phyloP scores from a whole-genome alignment of 2,113 vertebrate genomes.

The Cephalophus harveyi region DNA sequence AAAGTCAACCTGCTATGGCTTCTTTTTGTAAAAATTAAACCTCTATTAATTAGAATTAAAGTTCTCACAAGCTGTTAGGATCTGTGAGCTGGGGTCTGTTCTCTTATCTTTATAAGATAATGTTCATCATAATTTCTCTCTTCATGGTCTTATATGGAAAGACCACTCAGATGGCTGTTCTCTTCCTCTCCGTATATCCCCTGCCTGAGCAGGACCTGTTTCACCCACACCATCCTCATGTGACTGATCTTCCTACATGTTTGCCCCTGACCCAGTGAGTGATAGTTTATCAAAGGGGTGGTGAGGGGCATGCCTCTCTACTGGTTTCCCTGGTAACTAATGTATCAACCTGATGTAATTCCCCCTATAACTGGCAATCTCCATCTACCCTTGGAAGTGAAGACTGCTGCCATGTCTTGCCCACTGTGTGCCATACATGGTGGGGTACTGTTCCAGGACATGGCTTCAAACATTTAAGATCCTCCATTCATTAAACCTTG shows the following conservation, averaged over 20 bases:
- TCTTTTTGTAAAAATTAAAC: not conserved
- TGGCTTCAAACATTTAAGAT: not conserved
- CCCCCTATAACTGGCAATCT: not conserved
- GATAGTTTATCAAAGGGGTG: not conserved
- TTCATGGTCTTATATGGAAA: not conserved
- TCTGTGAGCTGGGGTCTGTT: not conserved
- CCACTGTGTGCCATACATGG: not conserved
- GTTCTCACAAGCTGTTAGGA: not conserved
- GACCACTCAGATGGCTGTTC: not conserved
- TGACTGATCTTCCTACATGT: not conserved
- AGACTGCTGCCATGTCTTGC: not conserved
- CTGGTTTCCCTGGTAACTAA: not conserved
- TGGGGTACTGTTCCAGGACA: not conserved
- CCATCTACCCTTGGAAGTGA: not conserved
- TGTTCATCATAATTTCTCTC: not conserved
- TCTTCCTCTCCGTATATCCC: not conserved
- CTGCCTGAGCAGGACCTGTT: not conserved
- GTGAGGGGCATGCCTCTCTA: not conserved
- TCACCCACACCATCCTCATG: not conserved
- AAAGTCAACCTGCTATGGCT: not conserved
- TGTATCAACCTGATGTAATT: not conserved
- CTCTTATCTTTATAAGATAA: not conserved
- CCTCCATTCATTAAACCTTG: not conserved
- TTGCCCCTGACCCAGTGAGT: not conserved
- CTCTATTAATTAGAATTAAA: not conserved